Percentiles rank a stretch among this genome's conserved stretches.
Evolutionary conservation across 2,797 vertebrate species (phyloP).

Genomic region (Danio jaintianensis): DNA sequence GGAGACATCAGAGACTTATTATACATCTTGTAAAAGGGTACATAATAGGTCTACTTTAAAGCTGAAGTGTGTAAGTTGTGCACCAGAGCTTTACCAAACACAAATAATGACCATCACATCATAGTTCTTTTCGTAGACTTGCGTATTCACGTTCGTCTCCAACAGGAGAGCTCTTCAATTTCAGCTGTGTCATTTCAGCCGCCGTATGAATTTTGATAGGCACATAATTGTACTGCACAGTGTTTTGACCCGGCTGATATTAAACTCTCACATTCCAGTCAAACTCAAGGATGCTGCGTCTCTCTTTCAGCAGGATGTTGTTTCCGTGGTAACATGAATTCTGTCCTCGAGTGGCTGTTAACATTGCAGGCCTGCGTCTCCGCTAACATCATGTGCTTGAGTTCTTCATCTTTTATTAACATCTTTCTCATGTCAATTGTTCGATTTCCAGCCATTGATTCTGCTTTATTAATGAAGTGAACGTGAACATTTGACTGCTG

Average conservation of each 20-base stretch:
- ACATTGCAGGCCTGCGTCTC: not conserved
- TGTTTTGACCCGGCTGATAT: constrained; percentile 3
- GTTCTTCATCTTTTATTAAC: constrained; percentile 30
- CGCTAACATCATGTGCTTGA: constrained; percentile 10
- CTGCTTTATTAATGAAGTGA: constrained; percentile 21
- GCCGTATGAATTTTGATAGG: not conserved
- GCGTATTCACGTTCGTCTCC: no score
- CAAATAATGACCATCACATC: no score
- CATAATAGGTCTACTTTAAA: no score
- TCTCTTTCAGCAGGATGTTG: constrained; percentile 2
- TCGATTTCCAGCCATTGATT: constrained; percentile 42
- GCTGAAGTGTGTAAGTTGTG: no score
- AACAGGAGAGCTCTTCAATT: not conserved
- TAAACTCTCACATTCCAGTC: constrained; percentile 27
- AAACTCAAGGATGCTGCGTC: constrained; percentile 5
- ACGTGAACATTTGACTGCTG: constrained; percentile 31
- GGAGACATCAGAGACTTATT: no score
- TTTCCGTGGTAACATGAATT: constrained; percentile 34
- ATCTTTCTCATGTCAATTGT: constrained; percentile 18
- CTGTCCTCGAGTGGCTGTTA: constrained; percentile 24
- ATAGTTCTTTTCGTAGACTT: no score
- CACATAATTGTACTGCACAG: not conserved
- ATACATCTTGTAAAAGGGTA: no score
- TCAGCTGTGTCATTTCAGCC: not conserved
- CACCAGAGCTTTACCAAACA: no score